These are phyloP conservation scores for Battus philenor DNA, from an alignment of 1,140 invertebrate genomes.

Conservation along the genomic window DNA sequence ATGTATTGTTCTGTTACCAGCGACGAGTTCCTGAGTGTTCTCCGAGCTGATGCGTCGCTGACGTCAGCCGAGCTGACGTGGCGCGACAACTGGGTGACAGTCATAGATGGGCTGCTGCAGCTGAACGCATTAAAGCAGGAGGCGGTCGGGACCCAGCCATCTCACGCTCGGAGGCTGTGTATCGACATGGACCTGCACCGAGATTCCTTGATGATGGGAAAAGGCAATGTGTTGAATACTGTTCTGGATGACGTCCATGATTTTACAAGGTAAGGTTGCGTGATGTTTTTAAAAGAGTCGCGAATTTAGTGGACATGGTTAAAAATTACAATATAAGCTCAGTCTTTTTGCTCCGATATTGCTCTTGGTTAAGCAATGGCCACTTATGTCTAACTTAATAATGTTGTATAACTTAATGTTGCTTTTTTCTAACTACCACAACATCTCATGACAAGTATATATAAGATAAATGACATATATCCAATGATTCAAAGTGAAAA, in stretches of 20 bases:
- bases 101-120: slow-evolving; percentile 36
- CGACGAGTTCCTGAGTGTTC: slow-evolving; percentile 28
- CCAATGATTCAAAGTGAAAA: too few species aligned
- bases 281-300: too few species aligned
- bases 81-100: slow-evolving; percentile 35
- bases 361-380: background rate
- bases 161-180: slow-evolving; percentile 18
- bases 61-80: slow-evolving; percentile 25
- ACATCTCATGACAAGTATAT: too few species aligned
- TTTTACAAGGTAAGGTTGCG: slow-evolving; percentile 22
- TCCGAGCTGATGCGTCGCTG: slow-evolving; percentile 17
- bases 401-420: too few species aligned
- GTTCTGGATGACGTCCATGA: slow-evolving; percentile 14
- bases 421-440: too few species aligned
- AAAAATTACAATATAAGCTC: too few species aligned
- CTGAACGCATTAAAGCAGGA: slow-evolving; percentile 24
- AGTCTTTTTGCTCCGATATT: background rate
- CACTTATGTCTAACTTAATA: too few species aligned
- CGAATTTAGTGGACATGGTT: too few species aligned
- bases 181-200: slow-evolving; percentile 22
- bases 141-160: slow-evolving; percentile 18
- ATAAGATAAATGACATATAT: too few species aligned
- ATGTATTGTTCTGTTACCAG: too few species aligned
- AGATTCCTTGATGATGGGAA: background rate
- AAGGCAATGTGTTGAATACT: too few species aligned